Evolutionary conservation across 1,140 invertebrate species (phyloP), one percentile per base, ranked within the genome.

Genomic region (Ips nitidus): DNA sequence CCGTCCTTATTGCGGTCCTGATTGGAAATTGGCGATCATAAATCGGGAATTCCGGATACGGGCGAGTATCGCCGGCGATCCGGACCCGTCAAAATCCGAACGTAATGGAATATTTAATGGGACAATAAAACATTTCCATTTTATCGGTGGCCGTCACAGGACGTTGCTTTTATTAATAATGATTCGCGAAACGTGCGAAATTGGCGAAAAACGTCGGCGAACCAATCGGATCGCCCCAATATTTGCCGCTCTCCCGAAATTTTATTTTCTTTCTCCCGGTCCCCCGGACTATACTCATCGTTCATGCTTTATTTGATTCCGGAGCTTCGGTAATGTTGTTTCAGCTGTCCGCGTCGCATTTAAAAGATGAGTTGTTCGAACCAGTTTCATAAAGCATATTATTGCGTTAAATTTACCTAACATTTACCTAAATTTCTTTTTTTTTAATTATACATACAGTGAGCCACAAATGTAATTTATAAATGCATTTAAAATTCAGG

Each of bases 181-280:
- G 60, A 72, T 69, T 69, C 66, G 66, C 63, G 64, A 61, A 72
- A 65, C 59, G 70, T 70, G 71, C 59, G 62, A 72, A 72, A 70
- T 57, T 65, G 41, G 8, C 41, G 64, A 66, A 58, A 64, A 64
- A 64, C 42, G 56, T 58, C n/a, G 37, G 39, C 22, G 8, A 58
- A 40, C 55, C 37, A 57, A 40, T 58, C 37, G 37, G n/a, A n/a
- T 55, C n/a, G 7, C 37, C 37, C 5, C 2, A 55, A 55, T 55
- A 55, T 55, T 50, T 50, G 22, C 45, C 45, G 22, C 22, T 22
- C 22, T 22, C 22, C 22, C 22, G 22, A 22, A 22, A 22, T 22
- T 22, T 22, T 22, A 22, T 22, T 22, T 22, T 22, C 22, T 22
- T 22, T 22, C 22, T 22, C 22, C 22, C 22, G 22, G 22, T 22